These are phyloP conservation scores for Schrankia costaestrigalis DNA, from an alignment of 2,888 invertebrate genomes.

Conservation along the genomic window DNA sequence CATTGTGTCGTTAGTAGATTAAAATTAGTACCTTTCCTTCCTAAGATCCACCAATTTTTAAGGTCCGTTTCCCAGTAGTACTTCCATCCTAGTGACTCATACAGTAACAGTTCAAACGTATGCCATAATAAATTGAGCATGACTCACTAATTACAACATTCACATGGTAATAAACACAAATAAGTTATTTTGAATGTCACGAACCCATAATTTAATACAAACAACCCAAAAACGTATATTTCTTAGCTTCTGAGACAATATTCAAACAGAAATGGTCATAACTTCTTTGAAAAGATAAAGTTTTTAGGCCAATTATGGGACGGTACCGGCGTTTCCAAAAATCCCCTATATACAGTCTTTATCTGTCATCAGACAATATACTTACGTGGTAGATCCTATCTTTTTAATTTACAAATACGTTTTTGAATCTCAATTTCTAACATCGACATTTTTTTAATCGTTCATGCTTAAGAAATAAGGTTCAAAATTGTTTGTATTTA, in stretches of 20 bases:
- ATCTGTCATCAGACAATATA: slow-evolving; percentile 64
- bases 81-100: too few species aligned
- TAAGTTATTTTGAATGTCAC: slow-evolving; percentile 43
- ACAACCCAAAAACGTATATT: slow-evolving; percentile 35
- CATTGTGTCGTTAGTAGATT: too few species aligned
- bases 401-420: slow-evolving; percentile 41
- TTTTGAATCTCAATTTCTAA: neutral
- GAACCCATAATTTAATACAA: slow-evolving; percentile 56
- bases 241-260: slow-evolving; percentile 54
- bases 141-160: slow-evolving; percentile 45
- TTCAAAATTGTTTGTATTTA: slow-evolving; percentile 2
- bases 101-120: too few species aligned
- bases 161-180: slow-evolving; percentile 44
- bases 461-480: rapidly evolving
- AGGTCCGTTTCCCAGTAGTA: too few species aligned
- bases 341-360: slow-evolving; percentile 60
- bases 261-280: slow-evolving; percentile 64
- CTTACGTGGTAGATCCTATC: slow-evolving; percentile 70
- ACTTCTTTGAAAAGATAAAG: slow-evolving; percentile 74
- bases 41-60: too few species aligned
- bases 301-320: slow-evolving; percentile 67
- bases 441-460: slow-evolving; percentile 2
- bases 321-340: slow-evolving; percentile 72
- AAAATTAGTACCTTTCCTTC: too few species aligned
- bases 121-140: slow-evolving; percentile 16